phyloP scores from a whole-genome alignment of 64 coral and sea anemone genomes.

The Montipora capricornis region DNA sequence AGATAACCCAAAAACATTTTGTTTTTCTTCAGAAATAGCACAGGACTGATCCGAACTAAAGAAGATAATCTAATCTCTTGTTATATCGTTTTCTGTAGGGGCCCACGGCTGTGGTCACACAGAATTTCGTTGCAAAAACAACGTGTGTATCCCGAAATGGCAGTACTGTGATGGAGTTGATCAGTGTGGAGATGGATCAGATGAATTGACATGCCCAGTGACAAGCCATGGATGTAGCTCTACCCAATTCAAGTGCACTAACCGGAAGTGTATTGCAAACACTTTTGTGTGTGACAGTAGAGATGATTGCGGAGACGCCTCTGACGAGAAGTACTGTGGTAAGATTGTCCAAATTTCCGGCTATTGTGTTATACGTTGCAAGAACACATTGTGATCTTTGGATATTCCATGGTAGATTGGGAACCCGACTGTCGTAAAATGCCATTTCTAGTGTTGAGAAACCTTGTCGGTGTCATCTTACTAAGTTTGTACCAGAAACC shows the following conservation, averaged over 20 bases:
- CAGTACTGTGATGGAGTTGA: slow-evolving; percentile 68
- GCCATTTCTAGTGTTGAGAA: no score
- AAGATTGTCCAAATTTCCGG: neutral
- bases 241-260: slow-evolving; percentile 85
- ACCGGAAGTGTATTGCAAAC: slow-evolving; percentile 77
- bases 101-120: slow-evolving; percentile 44
- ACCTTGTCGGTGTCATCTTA: no score
- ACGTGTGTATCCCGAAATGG: slow-evolving; percentile 81
- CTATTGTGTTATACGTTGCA: no score
- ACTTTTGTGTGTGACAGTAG: slow-evolving; percentile 77
- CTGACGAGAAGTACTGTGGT: slow-evolving; percentile 76
- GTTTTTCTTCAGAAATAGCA: no score
- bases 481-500: no score
- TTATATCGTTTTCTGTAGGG: slow-evolving; percentile 27
- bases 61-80: neutral
- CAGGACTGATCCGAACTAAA: no score
- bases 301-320: slow-evolving; percentile 82
- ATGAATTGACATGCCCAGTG: slow-evolving; percentile 51
- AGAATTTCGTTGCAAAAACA: slow-evolving; percentile 66
- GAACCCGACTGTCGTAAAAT: no score
- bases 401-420: no score
- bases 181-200: slow-evolving; percentile 70
- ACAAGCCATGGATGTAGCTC: slow-evolving; percentile 33
- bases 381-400: no score
- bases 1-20: no score